Conservation (phyloP, 2,113 vertebrate species). For the Pseudonaja textilis region DNA sequence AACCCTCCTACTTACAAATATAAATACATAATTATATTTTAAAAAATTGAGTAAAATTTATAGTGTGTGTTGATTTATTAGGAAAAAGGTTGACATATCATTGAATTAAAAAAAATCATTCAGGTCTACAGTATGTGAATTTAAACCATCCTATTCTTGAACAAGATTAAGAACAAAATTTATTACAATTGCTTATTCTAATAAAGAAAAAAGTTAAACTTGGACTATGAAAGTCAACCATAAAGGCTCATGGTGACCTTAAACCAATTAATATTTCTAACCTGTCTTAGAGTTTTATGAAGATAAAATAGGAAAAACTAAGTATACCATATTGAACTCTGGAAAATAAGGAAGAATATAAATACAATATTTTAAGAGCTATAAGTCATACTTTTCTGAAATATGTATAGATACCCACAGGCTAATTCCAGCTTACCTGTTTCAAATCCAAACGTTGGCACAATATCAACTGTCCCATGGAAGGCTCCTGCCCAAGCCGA, state of each 20-base stretch:
- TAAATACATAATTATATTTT: background rate
- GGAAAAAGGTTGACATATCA: background rate
- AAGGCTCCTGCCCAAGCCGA: constrained; percentile 85
- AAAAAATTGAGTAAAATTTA: constrained; percentile 5
- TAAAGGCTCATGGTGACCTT: background rate
- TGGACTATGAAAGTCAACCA: background rate
- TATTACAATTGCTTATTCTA: background rate
- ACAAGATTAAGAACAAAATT: background rate
- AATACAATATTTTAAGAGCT: background rate
- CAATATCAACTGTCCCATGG: constrained; percentile 87
- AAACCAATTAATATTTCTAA: background rate
- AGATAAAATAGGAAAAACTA: background rate
- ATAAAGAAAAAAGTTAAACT: background rate
- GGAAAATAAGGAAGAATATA: background rate
- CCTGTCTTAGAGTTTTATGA: background rate
- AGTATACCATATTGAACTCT: background rate
- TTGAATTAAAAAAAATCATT: background rate
- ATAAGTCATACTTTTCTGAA: background rate
- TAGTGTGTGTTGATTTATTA: constrained; percentile 15
- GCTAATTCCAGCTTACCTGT: constrained; percentile 74
- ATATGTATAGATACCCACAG: background rate
- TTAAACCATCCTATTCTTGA: constrained; percentile 1
- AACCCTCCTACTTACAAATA: background rate
- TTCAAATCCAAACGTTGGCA: constrained; percentile 82
- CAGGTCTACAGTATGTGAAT: background rate